phyloP scores from a whole-genome alignment of 1,140 invertebrate species.

The Drosophila prosaltans region DNA sequence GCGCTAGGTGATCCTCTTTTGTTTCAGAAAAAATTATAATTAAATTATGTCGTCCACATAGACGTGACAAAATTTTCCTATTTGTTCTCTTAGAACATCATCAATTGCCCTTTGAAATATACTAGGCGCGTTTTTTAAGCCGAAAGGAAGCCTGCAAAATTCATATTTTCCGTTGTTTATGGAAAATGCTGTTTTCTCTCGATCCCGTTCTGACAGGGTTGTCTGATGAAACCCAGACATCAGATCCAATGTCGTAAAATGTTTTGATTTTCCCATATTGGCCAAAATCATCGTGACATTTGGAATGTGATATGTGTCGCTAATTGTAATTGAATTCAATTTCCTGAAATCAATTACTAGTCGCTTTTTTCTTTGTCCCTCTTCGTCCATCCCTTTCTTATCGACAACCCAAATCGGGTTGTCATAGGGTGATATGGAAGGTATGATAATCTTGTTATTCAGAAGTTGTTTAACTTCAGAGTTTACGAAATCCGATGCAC shows the following conservation, averaged over 20 bases:
- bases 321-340: background rate
- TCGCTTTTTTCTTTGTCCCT: background rate
- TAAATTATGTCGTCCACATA: slow-evolving; percentile 8
- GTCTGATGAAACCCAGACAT: slow-evolving; percentile 1
- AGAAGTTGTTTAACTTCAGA: slow-evolving; percentile 14
- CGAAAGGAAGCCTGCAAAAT: background rate
- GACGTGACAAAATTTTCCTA: background rate
- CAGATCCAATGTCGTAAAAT: background rate
- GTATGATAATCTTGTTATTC: background rate
- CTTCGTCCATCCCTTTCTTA: slow-evolving; percentile 7
- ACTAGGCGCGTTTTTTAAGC: slow-evolving; percentile 5
- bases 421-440: too few species aligned
- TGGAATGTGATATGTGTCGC: slow-evolving; percentile 3
- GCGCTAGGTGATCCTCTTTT: background rate
- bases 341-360: slow-evolving; percentile 7
- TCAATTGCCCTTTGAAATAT: slow-evolving; percentile 25
- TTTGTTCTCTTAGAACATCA: background rate
- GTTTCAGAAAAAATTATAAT: slow-evolving; percentile 10
- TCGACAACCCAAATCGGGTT: background rate
- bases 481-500: slow-evolving; percentile 7
- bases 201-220: background rate
- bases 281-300: background rate
- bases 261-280: slow-evolving; percentile 6
- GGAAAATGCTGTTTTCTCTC: slow-evolving; percentile 3
- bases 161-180: background rate